Base-by-base conservation (phyloP, 2,113 vertebrate species). In the Apus apus region DNA sequence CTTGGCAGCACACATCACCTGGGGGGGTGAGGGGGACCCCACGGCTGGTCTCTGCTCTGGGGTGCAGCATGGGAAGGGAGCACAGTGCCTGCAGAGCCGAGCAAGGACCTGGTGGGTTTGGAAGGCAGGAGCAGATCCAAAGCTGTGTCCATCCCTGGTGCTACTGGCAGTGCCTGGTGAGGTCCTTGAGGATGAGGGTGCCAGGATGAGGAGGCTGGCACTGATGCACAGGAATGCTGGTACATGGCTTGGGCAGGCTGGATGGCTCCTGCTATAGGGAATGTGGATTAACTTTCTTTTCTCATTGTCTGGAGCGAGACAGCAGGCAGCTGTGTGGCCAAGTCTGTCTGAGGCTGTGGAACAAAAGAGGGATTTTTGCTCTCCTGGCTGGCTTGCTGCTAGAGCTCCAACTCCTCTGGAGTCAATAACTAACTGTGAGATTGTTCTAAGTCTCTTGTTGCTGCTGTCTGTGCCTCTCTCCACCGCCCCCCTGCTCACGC, bases 321-420 rank as follows among this genome's bases (percentile, higher is more conserved):
- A 90, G 86, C 36, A 1, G 89, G 74, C 70, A 89, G 83, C 88
- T 90, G 76, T 51, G 88, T 82, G 93, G 93, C 86, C 79, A 72
- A 90, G 83, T 91, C 92, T 92, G 83, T 93, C 85, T 92, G 88
- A 92, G 70, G 92, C 88, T 53, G 65, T 19, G 70, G 94, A 95
- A 96, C 94, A 96, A 97, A 97, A 96, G 92, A 95, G 90, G 88
- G 86, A 94, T 96, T 96, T 96, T 67, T 93, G 82, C 75, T 90
- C 26, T 88, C 88, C 92, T 90, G 92, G 68, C 72, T 81, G 61
- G 48, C 79, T 90, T 50, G 73, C 54, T 95, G 90, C 73, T 89
- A 9, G 40, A 93, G 77, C 86, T 84, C 23, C 56, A 75, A 1
- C 88, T 88, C 60, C 72, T 90, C 87, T 77, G 90, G 92, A 96